Evolutionary conservation across 64 coral and sea anemone species (phyloP), one percentile per base, ranked within the genome.

Genomic region (Actinia tenebrosa): DNA sequence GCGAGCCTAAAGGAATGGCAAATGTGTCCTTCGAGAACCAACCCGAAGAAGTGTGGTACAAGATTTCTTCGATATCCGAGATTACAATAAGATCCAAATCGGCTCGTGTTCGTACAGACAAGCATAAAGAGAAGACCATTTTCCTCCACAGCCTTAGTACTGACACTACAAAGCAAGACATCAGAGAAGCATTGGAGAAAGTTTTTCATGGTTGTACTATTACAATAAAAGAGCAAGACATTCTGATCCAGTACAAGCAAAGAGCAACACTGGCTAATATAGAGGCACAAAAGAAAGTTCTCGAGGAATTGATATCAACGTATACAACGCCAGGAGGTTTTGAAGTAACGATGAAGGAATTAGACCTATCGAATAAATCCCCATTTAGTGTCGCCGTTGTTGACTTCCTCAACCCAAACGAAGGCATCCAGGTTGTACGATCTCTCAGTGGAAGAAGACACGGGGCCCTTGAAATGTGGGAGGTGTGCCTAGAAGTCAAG

Each of bases 1-100:
- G 89, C 60, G 82, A 72, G 26, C 53, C 53, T 8, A 91, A 80
- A 64, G 83, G 89, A 56, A 91, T 60, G 19, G 89, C 30, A 80
- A 79, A 30, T 44, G 78, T 78, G 84, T 78, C 44, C 8, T 77
- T 45, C 9, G 44, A 60, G 19, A 15, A 47, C 23, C 56, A 47
- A 42, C 23, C n/a, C 3, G 69, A 72, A 2, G 69, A 72, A 30
- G 37, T 30, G 10, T 72, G 69, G 69, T 11, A 14, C 7, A 23
- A 14, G 0, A 17, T 42, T 72, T 72, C 69, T 3, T 72, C n/a
- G 0, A 37, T 72, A 72, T 11, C 26, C 26, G 23, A 10, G 47
- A 18, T 23, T 23, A 2, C 0, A 19, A 44, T 86, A 3, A 19
- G 7, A 22, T 61, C 47, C 45, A 56, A 86, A 66, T 27, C 46